Base-by-base conservation (phyloP, 1,140 invertebrate species). In the Trichonephila clavata region DNA sequence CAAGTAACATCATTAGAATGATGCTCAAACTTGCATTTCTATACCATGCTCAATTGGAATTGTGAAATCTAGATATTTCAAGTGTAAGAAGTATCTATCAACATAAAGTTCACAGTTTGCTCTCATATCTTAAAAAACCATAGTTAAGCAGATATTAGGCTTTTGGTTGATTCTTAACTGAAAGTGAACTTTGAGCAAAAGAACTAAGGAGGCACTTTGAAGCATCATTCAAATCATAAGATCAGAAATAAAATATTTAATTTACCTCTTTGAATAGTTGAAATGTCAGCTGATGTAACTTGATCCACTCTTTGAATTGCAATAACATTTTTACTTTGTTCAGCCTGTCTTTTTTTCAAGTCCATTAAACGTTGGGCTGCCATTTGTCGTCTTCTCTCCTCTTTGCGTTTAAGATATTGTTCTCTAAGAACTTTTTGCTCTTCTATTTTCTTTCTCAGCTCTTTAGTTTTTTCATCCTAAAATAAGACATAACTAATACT, bases 381-480 rank as follows among this genome's bases (percentile, higher is more conserved):
- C 87, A 90, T 94, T 71, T 90, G 77, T 24, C 88, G n/a, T 3
- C 93, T 32, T 32, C 93, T 61, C 27, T 90, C 80, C 59, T 94
- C 93, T 39, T 94, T 94, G 7, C 43, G 32, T 50, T 90, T 90
- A 18, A 94, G 50, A 21, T 90, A 59, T 60, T 90, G 43, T 43
- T 84, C 93, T 90, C 93, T 57, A 16, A 84, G 65, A 32, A 65
- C 18, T 24, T 90, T 94, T 18, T 94, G 93, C n/a, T 94, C 80
- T 86, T 94, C 93, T 16, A 94, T 90, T 86, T 94, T 84, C 86
- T 57, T 71, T 86, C 88, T 90, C 13, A 94, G 80, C 83, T 93
- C 86, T 63, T 89, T 93, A 2, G 92, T 93, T 65, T 89, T 43
- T 63, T 93, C 92, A 93, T 93, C 92, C 92, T 93, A 63, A n/a